Evolutionary conservation across 2,888 invertebrate genomes (phyloP), one percentile per base, ranked within the genome.

Genomic region (Barypeithes pellucidus): DNA sequence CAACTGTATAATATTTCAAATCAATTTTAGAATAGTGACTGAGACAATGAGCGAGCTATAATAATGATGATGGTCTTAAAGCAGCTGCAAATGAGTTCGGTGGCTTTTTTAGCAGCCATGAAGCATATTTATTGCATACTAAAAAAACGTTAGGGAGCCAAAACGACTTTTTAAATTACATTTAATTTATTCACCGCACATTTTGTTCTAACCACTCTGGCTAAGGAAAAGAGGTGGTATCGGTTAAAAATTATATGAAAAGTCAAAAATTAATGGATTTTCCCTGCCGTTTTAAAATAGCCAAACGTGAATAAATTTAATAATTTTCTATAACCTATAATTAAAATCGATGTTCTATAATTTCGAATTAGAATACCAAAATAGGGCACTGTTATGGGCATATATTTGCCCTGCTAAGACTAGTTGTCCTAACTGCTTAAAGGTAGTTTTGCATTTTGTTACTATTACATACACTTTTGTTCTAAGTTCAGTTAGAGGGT

Each of bases 101-200:
- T 20, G 11, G 20, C 47, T 47, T 20, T 47, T 47, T 47, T 12
- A 20, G 18, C 18, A 8, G 8, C 20, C 20, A 18, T 47, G 18
- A 9, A 47, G 47, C 1, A 8, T 8, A 47, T 47, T 47, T 47
- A 47, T 47, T 47, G 47, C 47, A 20, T 9, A 7, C 20, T 7
- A 3, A 47, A 47, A 43, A 47, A 47, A 18, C 39, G 12, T 39
- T 47, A 9, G 18, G 20, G 47, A 18, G 11, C 16, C 20, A 18
- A 47, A 20, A 7, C 20, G 11, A 11, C 47, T 47, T 47, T 45
- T 47, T 18, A 47, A 18, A 47, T 20, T 16, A 8, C 2, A 12
- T 47, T 22, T 47, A 47, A 47, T 47, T 47, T 47, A 47, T 47
- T 18, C 47, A 20, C 20, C 47, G 47, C 47, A 47, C 47, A 20